Evolutionary conservation across 2,113 vertebrate genomes (phyloP).

Genomic region (Chlorocebus sabaeus): DNA sequence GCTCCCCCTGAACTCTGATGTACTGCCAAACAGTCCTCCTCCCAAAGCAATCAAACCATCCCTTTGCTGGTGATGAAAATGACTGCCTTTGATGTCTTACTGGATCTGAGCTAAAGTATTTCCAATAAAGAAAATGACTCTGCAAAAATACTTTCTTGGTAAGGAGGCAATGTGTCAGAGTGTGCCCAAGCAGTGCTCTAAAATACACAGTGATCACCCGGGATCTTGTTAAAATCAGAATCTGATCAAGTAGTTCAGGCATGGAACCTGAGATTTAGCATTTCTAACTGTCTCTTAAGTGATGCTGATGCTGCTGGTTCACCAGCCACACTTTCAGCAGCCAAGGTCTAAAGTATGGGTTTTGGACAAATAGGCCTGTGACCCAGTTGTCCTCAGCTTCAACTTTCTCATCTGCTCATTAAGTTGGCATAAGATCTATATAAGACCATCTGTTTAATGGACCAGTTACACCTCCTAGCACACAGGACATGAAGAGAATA

Average conservation of each 20-base stretch:
- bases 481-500: not conserved
- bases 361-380: not conserved
- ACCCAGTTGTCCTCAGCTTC: not conserved
- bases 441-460: not conserved
- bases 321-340: not conserved
- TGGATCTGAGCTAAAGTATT: conserved; percentile 52
- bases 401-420: not conserved
- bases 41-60: conserved; percentile 64
- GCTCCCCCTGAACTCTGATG: conserved; percentile 64
- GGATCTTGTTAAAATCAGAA: not conserved
- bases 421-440: not conserved
- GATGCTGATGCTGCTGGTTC: not conserved
- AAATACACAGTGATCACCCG: not conserved
- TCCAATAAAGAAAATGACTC: conserved; percentile 73
- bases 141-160: conserved; percentile 49
- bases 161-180: not conserved
- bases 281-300: not conserved
- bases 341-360: not conserved
- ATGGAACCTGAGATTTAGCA: not conserved
- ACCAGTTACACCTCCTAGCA: not conserved
- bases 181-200: not conserved
- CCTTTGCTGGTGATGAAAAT: conserved; percentile 54
- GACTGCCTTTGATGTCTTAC: conserved; percentile 68
- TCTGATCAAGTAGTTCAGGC: not conserved
- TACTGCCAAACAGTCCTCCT: conserved; percentile 67